Base-by-base conservation (phyloP, 2,888 invertebrate genomes). In the Ferdinandea cuprea region DNA sequence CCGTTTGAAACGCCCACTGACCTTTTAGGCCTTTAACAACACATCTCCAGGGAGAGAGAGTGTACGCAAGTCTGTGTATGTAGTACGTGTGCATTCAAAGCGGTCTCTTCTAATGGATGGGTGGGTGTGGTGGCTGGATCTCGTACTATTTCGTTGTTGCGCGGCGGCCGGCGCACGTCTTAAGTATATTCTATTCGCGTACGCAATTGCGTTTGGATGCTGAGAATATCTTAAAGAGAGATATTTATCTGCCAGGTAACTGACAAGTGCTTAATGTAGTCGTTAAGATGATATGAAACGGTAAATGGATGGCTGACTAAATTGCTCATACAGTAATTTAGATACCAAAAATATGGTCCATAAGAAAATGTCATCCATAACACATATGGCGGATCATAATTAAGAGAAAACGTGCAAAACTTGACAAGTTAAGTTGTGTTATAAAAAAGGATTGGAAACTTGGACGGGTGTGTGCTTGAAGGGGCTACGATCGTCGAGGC, bases 1-100 rank as follows among this genome's bases (percentile, higher is more conserved):
- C 77, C 81, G 71, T 81, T 77, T 46, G 66, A 59, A 77, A 77
- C 81, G 81, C 81, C 81, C 66, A 81, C 81, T 81, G 81, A 76
- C 77, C 81, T 77, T 81, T 77, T 56, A 66, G 48, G 73, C 66
- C 79, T 54, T 40, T 54, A 46, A 44, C 58, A 50, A 50, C 40
- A 44, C 58, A 50, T 58, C 40, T 54, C 37, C 54, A 42, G 48
- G 50, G 58, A 72, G 58, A 42, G 63, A 61, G 61, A 28, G 21
- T 2, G 13, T 8, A 17, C 9, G 32, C 9, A 13, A n/a, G n/a
- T n/a, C n/a, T 21, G 68, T 25, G 25, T 25, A 25, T 5, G 5
- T 2, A 25, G 3, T 28, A 72, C 54, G 54, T 56, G 52, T 54
- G 61, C 46, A 58, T 35, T 61, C 17, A 56, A 30, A 52, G 44